Evolutionary conservation across 2,888 invertebrate genomes (phyloP).

Genomic region (Cryptocheilus praepositus): DNA sequence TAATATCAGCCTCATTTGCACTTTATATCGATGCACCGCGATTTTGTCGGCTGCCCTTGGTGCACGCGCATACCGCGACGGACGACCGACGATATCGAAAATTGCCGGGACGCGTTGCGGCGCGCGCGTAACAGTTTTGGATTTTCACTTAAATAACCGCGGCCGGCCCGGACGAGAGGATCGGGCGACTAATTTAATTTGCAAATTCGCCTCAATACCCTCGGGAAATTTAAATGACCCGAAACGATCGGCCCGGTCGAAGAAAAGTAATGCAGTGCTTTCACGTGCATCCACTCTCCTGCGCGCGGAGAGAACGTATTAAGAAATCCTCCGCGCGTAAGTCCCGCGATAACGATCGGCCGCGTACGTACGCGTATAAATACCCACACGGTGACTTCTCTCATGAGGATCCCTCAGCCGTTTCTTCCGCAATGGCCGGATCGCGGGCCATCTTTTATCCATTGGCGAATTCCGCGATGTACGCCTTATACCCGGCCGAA

Average conservation of each 20-base stretch:
- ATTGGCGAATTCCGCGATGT: constrained; percentile 47
- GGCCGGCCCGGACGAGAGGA: no score
- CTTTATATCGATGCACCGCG: no score
- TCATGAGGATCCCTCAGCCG: constrained; percentile 5
- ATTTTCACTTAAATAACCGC: no score
- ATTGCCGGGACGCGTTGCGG: no score
- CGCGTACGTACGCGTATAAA: constrained; percentile 37
- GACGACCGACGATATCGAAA: no score
- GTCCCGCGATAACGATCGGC: constrained; percentile 24
- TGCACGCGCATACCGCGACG: no score
- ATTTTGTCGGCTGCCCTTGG: no score
- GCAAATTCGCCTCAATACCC: no score
- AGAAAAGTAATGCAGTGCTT: constrained; percentile 18
- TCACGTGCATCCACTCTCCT: constrained; percentile 7
- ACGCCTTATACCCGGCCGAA: neutral
- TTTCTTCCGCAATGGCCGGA: constrained; percentile 36
- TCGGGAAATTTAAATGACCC: no score
- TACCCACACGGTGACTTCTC: neutral
- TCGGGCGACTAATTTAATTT: no score
- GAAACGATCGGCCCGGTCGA: neutral
- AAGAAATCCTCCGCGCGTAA: neutral
- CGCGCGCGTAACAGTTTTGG: no score
- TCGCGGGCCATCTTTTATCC: constrained; percentile 29
- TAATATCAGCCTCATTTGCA: no score
- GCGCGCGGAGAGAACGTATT: neutral